These are phyloP conservation scores for Tromatobia lineatoria DNA, from an alignment of 2,888 invertebrate genomes.

Conservation along the genomic window DNA sequence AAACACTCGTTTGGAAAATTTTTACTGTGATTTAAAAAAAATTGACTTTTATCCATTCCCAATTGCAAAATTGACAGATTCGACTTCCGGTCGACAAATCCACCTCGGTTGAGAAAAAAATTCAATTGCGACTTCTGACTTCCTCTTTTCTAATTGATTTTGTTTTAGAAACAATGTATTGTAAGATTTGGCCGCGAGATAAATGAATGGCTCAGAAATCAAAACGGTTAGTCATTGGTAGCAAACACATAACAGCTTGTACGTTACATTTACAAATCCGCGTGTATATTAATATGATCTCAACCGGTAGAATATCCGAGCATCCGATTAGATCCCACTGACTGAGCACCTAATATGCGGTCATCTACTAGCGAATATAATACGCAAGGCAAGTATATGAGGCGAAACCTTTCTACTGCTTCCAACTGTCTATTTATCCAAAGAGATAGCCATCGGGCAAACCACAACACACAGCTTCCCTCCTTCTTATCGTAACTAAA, in stretches of 20 bases:
- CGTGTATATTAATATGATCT: background rate
- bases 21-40: too few relatives aligned
- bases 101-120: too few relatives aligned
- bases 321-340: background rate
- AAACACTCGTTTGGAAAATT: too few relatives aligned
- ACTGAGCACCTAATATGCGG: constrained; percentile 14
- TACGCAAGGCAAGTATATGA: constrained; percentile 1
- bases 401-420: constrained; percentile 32
- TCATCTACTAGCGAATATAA: background rate
- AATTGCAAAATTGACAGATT: too few relatives aligned
- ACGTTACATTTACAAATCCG: background rate
- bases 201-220: constrained; percentile 9
- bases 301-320: background rate
- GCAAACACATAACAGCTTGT: background rate
- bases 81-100: too few relatives aligned
- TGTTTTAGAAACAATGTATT: too few relatives aligned
- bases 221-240: background rate
- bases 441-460: constrained; percentile 34
- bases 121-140: too few relatives aligned
- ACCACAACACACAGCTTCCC: constrained; percentile 27
- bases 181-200: background rate
- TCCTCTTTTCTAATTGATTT: too few relatives aligned
- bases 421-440: constrained; percentile 39
- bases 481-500: constrained; percentile 28
- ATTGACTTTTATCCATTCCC: too few relatives aligned